Conservation (phyloP, 2,113 vertebrate genomes). For the Pavo muticus region DNA sequence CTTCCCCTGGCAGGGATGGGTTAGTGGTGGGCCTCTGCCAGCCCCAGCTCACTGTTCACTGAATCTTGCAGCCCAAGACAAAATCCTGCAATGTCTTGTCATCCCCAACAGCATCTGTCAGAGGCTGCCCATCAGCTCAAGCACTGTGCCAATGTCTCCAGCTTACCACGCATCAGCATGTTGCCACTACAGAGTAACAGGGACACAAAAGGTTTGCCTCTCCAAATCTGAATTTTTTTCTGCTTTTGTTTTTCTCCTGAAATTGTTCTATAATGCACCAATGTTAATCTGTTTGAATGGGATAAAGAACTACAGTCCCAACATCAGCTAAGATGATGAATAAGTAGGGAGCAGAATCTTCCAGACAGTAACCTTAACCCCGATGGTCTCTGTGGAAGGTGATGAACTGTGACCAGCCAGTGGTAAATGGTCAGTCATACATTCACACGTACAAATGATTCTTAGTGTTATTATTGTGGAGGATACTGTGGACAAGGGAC, state of each 20-base stretch:
- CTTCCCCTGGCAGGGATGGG: not conserved
- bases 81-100: accelerated
- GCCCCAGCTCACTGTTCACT: not conserved
- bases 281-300: not conserved
- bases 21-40: not conserved
- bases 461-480: not conserved
- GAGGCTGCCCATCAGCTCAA: not conserved
- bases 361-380: not conserved
- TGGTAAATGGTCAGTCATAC: not conserved
- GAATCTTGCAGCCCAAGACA: not conserved
- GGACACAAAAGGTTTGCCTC: not conserved
- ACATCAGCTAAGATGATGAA: not conserved
- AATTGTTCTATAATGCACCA: not conserved
- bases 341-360: not conserved
- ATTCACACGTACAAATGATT: not conserved
- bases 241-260: not conserved
- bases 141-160: not conserved
- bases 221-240: not conserved
- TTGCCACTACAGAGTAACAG: not conserved
- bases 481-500: not conserved
- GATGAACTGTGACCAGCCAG: not conserved
- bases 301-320: not conserved
- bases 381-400: not conserved
- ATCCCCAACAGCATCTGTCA: not conserved
- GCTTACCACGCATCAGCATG: accelerated